These are phyloP conservation scores for Pipra filicauda DNA, from an alignment of 2,113 vertebrate genomes.

Conservation along the genomic window DNA sequence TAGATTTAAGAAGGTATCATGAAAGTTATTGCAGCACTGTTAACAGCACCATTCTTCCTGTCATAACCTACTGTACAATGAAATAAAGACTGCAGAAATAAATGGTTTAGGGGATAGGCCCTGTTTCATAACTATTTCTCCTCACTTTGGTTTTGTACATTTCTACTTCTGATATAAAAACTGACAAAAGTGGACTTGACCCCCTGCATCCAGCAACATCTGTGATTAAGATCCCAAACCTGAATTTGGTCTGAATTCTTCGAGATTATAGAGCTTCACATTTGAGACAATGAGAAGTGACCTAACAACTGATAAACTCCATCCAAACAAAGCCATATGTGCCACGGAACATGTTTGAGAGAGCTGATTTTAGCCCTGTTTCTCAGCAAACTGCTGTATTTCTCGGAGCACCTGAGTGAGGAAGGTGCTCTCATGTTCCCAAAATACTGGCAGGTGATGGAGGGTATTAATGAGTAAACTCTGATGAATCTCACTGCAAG, in stretches of 20 bases:
- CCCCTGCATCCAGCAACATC: background rate
- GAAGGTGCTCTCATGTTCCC: background rate
- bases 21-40: background rate
- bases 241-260: background rate
- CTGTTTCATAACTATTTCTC: background rate
- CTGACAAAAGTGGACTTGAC: background rate
- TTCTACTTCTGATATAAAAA: background rate
- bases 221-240: background rate
- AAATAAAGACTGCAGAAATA: background rate
- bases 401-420: background rate
- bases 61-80: background rate
- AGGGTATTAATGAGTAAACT: background rate
- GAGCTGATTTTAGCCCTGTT: background rate
- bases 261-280: background rate
- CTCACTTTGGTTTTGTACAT: background rate
- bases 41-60: background rate
- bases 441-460: background rate
- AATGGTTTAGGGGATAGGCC: background rate
- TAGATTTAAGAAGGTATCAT: background rate
- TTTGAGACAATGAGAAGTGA: background rate
- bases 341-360: background rate
- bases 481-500: background rate
- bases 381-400: background rate
- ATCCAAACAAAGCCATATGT: background rate
- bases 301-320: background rate